These are phyloP conservation scores for Labia minor DNA, from an alignment of 2,888 invertebrate genomes.

Conservation along the genomic window DNA sequence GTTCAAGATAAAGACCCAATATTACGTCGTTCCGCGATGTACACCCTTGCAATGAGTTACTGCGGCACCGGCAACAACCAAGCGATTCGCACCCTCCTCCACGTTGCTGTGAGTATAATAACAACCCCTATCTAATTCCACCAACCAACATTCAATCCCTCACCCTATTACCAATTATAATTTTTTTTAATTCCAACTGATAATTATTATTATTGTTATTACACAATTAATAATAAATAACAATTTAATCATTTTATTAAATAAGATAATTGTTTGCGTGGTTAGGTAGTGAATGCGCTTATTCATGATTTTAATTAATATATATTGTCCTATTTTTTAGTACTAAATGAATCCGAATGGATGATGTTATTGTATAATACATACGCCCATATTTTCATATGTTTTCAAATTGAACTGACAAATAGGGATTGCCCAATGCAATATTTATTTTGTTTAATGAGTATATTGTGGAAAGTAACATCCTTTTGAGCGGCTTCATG, in stretches of 20 bases:
- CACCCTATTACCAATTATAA: not conserved
- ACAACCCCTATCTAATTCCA: no score
- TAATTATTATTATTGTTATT: constrained; percentile 9
- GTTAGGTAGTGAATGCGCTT: not conserved
- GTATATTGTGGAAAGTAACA: no score
- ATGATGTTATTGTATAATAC: no score
- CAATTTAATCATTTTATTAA: constrained; percentile 15
- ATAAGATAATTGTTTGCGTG: constrained; percentile 14
- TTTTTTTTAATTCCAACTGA: no score
- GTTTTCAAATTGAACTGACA: no score
- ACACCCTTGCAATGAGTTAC: constrained; percentile 96
- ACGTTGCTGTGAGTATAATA: constrained; percentile 71
- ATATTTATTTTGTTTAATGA: no score
- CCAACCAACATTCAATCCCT: not conserved
- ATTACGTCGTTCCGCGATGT: constrained; percentile 90
- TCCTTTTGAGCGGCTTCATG: no score
- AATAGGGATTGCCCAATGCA: no score
- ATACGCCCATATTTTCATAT: no score
- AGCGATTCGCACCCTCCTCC: constrained; percentile 86
- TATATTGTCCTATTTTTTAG: not conserved
- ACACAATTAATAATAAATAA: not conserved
- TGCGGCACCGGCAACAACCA: constrained; percentile 96
- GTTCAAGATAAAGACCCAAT: constrained; percentile 91
- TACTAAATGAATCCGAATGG: not conserved
- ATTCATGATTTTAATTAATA: not conserved